Evolutionary conservation across 92 coral and sea anemone genomes (phyloP).

Genomic region (Parazoanthus atlanticus): DNA sequence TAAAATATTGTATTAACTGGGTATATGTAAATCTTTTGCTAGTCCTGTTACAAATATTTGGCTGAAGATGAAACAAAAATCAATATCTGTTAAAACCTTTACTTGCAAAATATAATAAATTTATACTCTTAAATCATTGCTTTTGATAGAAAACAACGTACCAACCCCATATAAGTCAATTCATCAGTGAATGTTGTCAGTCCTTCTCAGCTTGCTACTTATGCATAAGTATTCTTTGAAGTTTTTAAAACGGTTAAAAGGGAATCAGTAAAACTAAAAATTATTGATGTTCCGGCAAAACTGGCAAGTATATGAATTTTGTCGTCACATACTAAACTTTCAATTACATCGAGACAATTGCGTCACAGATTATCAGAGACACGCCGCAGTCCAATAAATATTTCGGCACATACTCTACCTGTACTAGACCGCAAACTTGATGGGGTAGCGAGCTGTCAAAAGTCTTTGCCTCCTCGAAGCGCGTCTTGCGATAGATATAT

Average conservation of each 20-base stretch:
- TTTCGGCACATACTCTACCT: slow-evolving; percentile 51
- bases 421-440: slow-evolving; percentile 66
- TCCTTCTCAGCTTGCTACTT: neutral
- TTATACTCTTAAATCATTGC: neutral
- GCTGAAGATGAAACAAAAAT: neutral
- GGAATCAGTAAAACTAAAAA: too few relatives aligned
- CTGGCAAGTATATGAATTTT: neutral
- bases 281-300: neutral
- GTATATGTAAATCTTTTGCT: neutral
- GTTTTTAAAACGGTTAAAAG: neutral
- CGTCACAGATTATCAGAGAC: neutral
- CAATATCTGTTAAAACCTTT: neutral
- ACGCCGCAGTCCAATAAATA: neutral
- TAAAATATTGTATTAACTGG: neutral
- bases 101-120: neutral
- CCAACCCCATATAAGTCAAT: neutral
- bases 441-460: slow-evolving; percentile 50
- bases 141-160: too few relatives aligned
- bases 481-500: slow-evolving; percentile 68
- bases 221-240: neutral
- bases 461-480: slow-evolving; percentile 43
- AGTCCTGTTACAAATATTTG: neutral
- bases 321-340: neutral
- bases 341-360: neutral
- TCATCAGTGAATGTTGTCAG: neutral